Percentiles rank a stretch among this genome's conserved stretches.
phyloP scores from a whole-genome alignment of 2,113 vertebrate genomes.

The Hemibagrus wyckioides region DNA sequence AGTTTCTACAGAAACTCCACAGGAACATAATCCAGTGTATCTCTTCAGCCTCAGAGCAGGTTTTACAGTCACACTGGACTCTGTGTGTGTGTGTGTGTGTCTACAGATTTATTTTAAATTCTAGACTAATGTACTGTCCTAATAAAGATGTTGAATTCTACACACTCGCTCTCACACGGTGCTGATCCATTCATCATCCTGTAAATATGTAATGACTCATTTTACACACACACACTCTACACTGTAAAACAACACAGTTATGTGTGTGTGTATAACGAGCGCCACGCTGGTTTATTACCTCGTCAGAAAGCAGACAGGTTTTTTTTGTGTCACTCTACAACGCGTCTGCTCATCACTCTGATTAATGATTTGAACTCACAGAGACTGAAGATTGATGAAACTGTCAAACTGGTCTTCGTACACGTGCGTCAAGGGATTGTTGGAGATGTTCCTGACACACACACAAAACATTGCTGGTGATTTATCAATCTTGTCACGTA shows the following conservation, averaged over 20 bases:
- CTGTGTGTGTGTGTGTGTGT: background rate
- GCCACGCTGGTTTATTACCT: background rate
- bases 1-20: background rate
- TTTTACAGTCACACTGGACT: background rate
- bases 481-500: conserved; percentile 28
- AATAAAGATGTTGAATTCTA: background rate
- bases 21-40: background rate
- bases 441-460: conserved; percentile 69
- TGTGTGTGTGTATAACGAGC: background rate
- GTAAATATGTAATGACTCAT: background rate
- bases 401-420: conserved; percentile 64
- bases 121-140: background rate
- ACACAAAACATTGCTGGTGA: conserved; percentile 12
- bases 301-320: background rate
- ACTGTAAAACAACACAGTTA: background rate
- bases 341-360: background rate
- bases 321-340: background rate
- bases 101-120: background rate
- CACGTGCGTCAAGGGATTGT: conserved; percentile 65
- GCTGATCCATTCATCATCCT: background rate
- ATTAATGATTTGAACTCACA: conserved; percentile 61
- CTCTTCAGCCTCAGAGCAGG: background rate
- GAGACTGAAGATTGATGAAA: conserved; percentile 63
- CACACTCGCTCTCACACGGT: background rate
- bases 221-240: background rate